These are phyloP conservation scores for Hydropsyche tenuis DNA, from an alignment of 1,140 invertebrate genomes.

Conservation along the genomic window DNA sequence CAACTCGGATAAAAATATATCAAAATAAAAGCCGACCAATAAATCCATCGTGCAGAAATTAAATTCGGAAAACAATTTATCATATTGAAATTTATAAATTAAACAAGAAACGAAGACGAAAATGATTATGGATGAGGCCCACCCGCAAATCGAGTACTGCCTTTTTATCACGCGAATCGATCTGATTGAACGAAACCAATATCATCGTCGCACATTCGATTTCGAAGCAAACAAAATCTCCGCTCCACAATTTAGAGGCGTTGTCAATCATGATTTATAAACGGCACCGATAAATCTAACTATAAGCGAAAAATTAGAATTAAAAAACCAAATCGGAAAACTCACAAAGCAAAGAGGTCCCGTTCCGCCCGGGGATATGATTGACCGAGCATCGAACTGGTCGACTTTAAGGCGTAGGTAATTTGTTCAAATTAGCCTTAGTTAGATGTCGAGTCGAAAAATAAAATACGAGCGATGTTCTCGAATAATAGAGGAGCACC, in stretches of 20 bases:
- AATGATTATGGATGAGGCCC: conserved; percentile 11
- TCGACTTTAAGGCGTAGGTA: not conserved
- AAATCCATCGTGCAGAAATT: not conserved
- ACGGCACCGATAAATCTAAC: not conserved
- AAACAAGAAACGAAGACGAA: not conserved
- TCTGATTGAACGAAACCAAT: not conserved
- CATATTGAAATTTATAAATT: not conserved
- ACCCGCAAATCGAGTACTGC: not conserved
- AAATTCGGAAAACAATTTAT: not conserved
- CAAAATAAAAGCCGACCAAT: not conserved
- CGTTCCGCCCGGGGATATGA: not conserved
- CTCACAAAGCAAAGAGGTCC: not conserved
- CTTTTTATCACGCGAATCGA: conserved; percentile 18
- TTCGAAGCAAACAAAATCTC: not conserved
- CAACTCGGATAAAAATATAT: not conserved
- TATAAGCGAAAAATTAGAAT: not conserved
- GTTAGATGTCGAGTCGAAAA: not conserved
- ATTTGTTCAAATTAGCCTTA: conserved; percentile 1
- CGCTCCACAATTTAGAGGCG: not conserved
- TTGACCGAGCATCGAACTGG: conserved; percentile 7
- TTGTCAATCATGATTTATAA: conserved; percentile 37
- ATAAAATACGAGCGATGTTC: no score
- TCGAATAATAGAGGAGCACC: no score
- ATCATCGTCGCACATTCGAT: not conserved
- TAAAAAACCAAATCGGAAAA: conserved; percentile 1